Evolutionary conservation across 2,888 invertebrate genomes (phyloP).

Genomic region (Oxytorus armatus): DNA sequence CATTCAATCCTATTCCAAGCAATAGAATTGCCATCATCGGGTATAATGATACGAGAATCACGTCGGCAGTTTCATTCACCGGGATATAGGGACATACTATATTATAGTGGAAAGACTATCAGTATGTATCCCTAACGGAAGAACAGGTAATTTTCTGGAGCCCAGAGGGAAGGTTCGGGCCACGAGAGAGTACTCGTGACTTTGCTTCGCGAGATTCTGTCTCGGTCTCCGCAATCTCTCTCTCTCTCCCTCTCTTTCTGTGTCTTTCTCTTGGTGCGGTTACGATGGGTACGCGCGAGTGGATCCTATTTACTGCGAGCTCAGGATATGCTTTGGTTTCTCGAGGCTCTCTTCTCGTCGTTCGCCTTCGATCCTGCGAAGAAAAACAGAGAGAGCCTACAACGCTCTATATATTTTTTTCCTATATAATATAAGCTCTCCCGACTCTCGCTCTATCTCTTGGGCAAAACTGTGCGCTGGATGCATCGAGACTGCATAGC

Average conservation of each 20-base stretch:
- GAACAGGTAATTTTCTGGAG: conserved; percentile 64
- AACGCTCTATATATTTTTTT: conserved; percentile 57
- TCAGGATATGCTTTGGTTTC: conserved; percentile 63
- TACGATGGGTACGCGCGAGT: conserved; percentile 56
- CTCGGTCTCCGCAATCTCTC: conserved; percentile 26
- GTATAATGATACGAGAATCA: conserved; percentile 48
- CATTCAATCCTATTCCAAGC: conserved; percentile 57
- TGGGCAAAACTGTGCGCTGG: conserved; percentile 50
- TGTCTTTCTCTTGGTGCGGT: conserved; percentile 48
- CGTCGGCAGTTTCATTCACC: conserved; percentile 58
- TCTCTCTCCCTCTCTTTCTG: conserved; percentile 10
- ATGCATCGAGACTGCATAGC: conserved; percentile 63
- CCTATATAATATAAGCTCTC: conserved; percentile 61
- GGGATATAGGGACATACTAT: conserved; percentile 40
- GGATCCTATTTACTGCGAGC: conserved; percentile 64
- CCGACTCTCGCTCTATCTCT: conserved; percentile 54
- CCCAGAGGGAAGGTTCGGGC: conserved; percentile 58
- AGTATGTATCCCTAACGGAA: conserved; percentile 53
- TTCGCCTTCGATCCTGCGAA: conserved; percentile 59
- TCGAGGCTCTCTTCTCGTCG: conserved; percentile 50
- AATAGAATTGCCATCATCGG: conserved; percentile 52
- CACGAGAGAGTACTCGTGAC: conserved; percentile 50
- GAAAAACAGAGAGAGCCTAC: conserved; percentile 58
- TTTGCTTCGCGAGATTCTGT: conserved; percentile 47
- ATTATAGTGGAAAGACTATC: conserved; percentile 59